A percentile compares a stretch with the other conserved stretches of the same genome.
Conservation (phyloP, 2,888 invertebrate genomes). For the Amphiduros pacificus region DNA sequence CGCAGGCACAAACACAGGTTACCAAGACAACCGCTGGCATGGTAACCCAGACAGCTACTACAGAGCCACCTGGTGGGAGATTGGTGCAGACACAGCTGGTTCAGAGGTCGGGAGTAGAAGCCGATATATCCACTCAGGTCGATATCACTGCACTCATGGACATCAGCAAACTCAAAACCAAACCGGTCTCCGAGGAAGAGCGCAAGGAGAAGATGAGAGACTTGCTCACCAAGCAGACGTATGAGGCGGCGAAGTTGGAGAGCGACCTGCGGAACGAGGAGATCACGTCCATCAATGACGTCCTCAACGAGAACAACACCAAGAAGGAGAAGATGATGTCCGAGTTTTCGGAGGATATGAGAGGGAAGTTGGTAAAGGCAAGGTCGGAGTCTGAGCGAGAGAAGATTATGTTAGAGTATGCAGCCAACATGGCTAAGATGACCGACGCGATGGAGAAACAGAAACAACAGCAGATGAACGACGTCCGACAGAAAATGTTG, state of each 20-base stretch:
- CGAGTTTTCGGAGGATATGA: conserved; percentile 39
- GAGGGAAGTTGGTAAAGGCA: conserved; percentile 37
- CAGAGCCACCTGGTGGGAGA: background rate
- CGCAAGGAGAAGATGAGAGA: conserved; percentile 38
- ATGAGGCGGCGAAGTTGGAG: conserved; percentile 53
- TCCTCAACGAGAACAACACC: conserved; percentile 42
- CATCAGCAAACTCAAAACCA: conserved; percentile 5
- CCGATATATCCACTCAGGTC: background rate
- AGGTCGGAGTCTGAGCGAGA: conserved; percentile 46
- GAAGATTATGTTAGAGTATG: conserved; percentile 47
- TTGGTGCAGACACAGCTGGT: conserved; percentile 10
- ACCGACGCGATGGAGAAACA: conserved; percentile 49
- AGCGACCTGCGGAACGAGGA: conserved; percentile 47
- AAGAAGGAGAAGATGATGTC: conserved; percentile 42
- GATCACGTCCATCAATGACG: conserved; percentile 41
- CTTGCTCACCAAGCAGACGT: conserved; percentile 52
- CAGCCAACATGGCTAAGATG: conserved; percentile 43
- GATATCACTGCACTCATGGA: conserved; percentile 8
- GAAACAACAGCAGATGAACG: conserved; percentile 46
- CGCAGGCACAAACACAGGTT: background rate
- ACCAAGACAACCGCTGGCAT: background rate
- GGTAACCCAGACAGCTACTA: background rate
- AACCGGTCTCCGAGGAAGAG: conserved; percentile 20
- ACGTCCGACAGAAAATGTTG: conserved; percentile 40
- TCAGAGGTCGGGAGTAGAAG: background rate